These are phyloP conservation scores for Scolopax rusticola DNA, from an alignment of 2,797 vertebrate species.

Conservation along the genomic window DNA sequence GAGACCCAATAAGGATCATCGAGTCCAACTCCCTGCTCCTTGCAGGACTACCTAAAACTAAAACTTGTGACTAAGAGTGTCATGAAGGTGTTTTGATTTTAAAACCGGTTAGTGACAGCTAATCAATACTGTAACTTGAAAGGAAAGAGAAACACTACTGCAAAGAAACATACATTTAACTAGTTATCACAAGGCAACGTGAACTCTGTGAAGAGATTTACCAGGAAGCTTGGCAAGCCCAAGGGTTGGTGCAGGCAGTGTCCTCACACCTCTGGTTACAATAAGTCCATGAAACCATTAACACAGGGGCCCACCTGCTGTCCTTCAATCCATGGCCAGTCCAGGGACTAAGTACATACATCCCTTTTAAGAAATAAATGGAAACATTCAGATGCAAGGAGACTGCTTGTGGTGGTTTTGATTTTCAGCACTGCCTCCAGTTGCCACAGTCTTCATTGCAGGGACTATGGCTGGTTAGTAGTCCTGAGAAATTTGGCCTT, in stretches of 20 bases:
- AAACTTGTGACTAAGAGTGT: not conserved
- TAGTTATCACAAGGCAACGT: not conserved
- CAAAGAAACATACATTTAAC: not conserved
- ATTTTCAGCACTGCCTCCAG: not conserved
- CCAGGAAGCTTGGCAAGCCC: not conserved
- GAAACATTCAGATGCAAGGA: not conserved
- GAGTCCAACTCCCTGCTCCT: not conserved
- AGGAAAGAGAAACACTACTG: not conserved
- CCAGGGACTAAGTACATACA: not conserved
- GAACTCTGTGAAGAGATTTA: not conserved
- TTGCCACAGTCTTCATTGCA: not conserved
- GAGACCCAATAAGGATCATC: not conserved
- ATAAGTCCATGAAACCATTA: not conserved
- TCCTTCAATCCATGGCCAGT: not conserved
- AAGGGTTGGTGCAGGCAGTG: not conserved
- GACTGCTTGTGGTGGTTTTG: not conserved
- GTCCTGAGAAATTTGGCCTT: not conserved
- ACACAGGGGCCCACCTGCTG: fast-evolving
- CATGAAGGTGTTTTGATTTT: not conserved
- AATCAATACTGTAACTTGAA: not conserved
- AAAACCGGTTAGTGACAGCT: not conserved
- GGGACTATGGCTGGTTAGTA: not conserved
- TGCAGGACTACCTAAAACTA: not conserved
- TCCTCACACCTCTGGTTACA: not conserved
- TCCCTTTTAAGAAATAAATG: not conserved